Base-by-base conservation (phyloP, 1,140 invertebrate species). In the Trichonephila inaurata region DNA sequence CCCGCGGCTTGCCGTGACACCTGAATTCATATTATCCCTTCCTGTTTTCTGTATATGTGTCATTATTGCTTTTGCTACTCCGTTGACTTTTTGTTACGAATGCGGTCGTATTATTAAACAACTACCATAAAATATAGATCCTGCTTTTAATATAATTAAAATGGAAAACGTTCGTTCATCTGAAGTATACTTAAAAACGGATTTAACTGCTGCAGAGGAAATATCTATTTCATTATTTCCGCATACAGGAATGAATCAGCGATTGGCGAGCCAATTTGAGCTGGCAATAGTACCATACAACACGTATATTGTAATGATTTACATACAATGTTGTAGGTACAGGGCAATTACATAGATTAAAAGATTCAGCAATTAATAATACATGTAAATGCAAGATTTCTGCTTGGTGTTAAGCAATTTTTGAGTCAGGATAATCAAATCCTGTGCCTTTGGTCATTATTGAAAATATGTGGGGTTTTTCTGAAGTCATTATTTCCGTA, bases 71-170 rank as follows among this genome's bases (percentile, higher is more conserved):
- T 8, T 85, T 85, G 44, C n/a, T 61, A 82, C 61, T 77, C 24
- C 58, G 51, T 24, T 77, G 58, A 83, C 14, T 66, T 83, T 91
- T 81, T 62, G 51, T 91, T 81, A 33, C 83, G 24, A 83, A 62
- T 62, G 60, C 90, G 66, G 66, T 61, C 64, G 1, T 33, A 64
- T 44, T 51, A 51, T 51, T 51, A 61, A 40, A 81, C 69, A 90
- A 90, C 19, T 18, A 60, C 64, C 89, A 92, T 85, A 92, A 92
- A 92, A 66, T 10, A 40, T 4, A 40, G 28, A 69, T 69, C 66
- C 83, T 33, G 60, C 91, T 92, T 77, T 86, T 33, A 87, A 60
- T 77, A 72, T 77, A 92, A 92, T 92, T 92, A 92, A 51, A 92
- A 89, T 18, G 40, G 21, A 81, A 82, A 58, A 44, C 87, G 0